Evolutionary conservation across 30 jellyfish, hydroid and myxozoan species (phyloP).

Genomic region (Hydractinia symbiolongicarpus): DNA sequence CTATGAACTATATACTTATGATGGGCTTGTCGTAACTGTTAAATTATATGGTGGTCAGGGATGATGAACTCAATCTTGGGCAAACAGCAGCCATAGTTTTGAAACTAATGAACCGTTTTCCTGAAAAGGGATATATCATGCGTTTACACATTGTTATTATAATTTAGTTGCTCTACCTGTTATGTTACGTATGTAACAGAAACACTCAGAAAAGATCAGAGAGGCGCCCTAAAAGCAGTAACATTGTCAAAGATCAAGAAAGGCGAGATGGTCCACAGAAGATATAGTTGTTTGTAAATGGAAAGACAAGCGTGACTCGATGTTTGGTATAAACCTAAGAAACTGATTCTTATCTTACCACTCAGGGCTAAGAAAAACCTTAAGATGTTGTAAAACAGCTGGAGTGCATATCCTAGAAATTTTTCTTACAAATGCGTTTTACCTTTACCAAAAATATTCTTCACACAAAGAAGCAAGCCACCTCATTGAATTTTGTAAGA

Average conservation of each 20-base stretch:
- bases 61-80: background rate
- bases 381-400: background rate
- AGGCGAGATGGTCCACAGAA: no score
- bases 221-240: no score
- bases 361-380: background rate
- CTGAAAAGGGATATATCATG: background rate
- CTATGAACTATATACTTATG: background rate
- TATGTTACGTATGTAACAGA: no score
- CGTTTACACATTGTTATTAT: constrained; percentile 17
- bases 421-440: background rate
- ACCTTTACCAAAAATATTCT: background rate
- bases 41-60: background rate
- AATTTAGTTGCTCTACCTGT: constrained; percentile 10
- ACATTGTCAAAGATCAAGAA: no score
- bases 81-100: constrained; percentile 1
- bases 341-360: background rate
- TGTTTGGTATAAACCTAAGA: background rate
- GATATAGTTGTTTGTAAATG: no score
- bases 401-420: background rate
- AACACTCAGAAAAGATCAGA: no score
- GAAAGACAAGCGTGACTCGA: background rate
- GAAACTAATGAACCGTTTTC: constrained; percentile 1
- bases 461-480: background rate
- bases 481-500: background rate
- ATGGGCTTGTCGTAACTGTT: background rate